Evolutionary conservation across 2,797 vertebrate species (phyloP), one percentile per base, ranked within the genome.

Genomic region (Sphaeramia orbicularis): DNA sequence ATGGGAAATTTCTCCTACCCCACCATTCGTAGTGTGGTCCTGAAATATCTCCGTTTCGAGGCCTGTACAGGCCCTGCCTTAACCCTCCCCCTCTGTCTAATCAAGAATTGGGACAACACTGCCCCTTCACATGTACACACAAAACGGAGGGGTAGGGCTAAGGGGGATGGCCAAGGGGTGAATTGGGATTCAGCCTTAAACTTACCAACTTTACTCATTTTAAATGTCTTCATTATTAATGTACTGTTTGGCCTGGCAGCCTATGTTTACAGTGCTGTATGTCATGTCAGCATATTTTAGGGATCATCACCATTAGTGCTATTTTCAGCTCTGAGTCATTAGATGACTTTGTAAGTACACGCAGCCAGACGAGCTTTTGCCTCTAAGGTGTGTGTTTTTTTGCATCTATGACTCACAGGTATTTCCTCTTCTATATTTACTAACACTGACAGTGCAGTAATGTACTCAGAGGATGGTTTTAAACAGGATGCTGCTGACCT

Each of bases 331-430:
- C 38, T 40, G 24, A 71, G 21, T 80, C 43, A 41, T 45, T 2
- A 53, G 18, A 44, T 54, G 30, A 72, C 48, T 57, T 44, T 50
- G 13, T 24, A 40, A 38, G 9, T 38, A 43, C 16, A 15, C 15
- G 56, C 27, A 68, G 49, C 24, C 24, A 66, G 45, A 58, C 51
- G 65, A 41, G 37, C 24, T 67, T 65, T 61, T 30, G 60, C 56
- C 71, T 76, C 44, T 52, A 7, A 45, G 49, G 40, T 71, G 40
- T 56, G 24, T 38, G 47, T 64, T 8, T 43, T 62, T 69, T 47
- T 27, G 42, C n/a, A 0, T 55, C 12, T 55, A 51, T 76, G 57
- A 81, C 62, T 71, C 71, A 79, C 16, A 76, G 42, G 56, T 52
- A 60, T 53, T 61, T 60, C 48, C 40, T 47, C 16, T 47, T 50